phyloP scores from a whole-genome alignment of 2,797 vertebrate genomes.

The Chiroxiphia lanceolata region DNA sequence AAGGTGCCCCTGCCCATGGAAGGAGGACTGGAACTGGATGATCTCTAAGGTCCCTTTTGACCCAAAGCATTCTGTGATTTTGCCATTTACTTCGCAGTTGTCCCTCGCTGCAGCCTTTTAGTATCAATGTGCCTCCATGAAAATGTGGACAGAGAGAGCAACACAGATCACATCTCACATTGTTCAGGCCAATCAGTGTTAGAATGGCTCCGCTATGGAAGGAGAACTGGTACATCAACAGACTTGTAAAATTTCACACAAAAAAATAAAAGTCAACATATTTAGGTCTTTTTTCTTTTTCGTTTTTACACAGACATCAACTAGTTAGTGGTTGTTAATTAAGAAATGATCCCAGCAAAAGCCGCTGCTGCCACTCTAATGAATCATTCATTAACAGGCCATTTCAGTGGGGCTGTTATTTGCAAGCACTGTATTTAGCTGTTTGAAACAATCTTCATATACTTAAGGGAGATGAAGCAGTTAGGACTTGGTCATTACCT shows the following conservation, averaged over 20 bases:
- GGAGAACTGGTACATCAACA: background rate
- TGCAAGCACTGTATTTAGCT: conserved; percentile 4
- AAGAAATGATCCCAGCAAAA: conserved; percentile 68
- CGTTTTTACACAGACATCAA: background rate
- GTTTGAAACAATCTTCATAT: conserved; percentile 2
- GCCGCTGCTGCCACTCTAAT: conserved; percentile 34
- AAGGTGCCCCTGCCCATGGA: background rate
- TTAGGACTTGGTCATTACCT: conserved; percentile 33
- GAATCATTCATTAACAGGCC: conserved; percentile 75
- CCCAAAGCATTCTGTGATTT: background rate
- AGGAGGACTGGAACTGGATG: background rate
- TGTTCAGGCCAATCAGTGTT: background rate
- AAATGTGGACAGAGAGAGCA: background rate
- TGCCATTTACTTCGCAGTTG: background rate
- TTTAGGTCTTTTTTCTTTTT: background rate
- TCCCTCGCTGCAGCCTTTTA: background rate
- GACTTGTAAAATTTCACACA: background rate
- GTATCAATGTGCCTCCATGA: background rate
- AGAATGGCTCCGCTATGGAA: background rate
- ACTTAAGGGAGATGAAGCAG: background rate
- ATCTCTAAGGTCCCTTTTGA: background rate
- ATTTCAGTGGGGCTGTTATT: conserved; percentile 45
- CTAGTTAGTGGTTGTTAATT: conserved; percentile 71
- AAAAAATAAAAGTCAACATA: background rate
- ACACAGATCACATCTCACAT: background rate